Evolutionary conservation across 2,888 invertebrate genomes (phyloP).

Genomic region (Clostera curtula): DNA sequence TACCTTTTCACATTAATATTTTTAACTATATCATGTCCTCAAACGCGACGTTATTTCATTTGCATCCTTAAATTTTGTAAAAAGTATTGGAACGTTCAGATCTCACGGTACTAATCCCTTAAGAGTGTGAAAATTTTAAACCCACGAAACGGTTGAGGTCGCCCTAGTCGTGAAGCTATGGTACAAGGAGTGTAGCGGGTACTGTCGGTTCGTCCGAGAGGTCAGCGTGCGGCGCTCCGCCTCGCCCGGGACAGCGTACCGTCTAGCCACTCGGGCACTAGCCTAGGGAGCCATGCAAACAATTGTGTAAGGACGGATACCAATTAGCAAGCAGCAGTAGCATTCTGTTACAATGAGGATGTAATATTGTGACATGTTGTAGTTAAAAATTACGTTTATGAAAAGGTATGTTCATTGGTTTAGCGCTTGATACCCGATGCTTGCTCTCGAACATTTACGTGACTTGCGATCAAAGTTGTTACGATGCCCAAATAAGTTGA

Average conservation of each 20-base stretch:
- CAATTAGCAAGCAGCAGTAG: constrained; percentile 58
- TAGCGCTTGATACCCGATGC: constrained; percentile 60
- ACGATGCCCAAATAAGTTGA: constrained; percentile 32
- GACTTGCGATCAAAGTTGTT: constrained; percentile 46
- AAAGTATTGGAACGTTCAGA: constrained; percentile 66
- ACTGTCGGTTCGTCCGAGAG: constrained; percentile 35
- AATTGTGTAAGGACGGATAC: constrained; percentile 75
- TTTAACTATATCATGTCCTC: constrained; percentile 75
- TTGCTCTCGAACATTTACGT: constrained; percentile 52
- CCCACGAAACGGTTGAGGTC: constrained; percentile 32
- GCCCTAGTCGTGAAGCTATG: constrained; percentile 27
- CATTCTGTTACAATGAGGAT: constrained; percentile 50
- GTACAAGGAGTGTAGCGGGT: constrained; percentile 31
- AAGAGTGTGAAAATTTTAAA: constrained; percentile 57
- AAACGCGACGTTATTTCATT: constrained; percentile 64
- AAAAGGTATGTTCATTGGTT: constrained; percentile 75
- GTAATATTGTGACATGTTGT: constrained; percentile 69
- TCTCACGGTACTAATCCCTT: constrained; percentile 68
- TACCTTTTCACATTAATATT: constrained; percentile 74
- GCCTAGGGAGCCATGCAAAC: constrained; percentile 62
- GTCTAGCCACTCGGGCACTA: constrained; percentile 22
- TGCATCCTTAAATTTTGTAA: constrained; percentile 58
- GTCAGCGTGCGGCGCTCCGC: constrained; percentile 35
- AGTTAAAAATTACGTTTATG: constrained; percentile 65
- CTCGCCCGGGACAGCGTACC: constrained; percentile 26